Base-by-base conservation (phyloP, 2,113 vertebrate genomes). In the Chascanopsetta lugubris region DNA sequence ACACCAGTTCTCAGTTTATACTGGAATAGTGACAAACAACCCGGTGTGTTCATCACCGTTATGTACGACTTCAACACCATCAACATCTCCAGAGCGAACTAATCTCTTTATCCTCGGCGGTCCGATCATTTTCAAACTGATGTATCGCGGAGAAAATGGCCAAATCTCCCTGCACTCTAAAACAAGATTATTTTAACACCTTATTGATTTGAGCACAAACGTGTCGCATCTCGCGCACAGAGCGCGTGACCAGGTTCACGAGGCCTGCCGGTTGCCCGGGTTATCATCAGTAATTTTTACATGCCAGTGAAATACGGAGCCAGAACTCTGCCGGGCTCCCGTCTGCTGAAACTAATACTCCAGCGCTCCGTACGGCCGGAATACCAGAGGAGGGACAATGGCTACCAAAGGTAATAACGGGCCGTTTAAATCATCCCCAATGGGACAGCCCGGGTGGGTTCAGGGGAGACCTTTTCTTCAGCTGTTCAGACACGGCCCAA, bases 391-490 rank as follows among this genome's bases (percentile, higher is more conserved):
- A 84, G 87, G 76, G 63, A 82, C 83, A 87, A 84, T 73, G 72
- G 65, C 74, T 78, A 71, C 67, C 71, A 91, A 87, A 89, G 82
- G 79, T 86, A 92, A 90, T 92, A 92, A 88, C 26, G 54, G 46
- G 47, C 60, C 75, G 61, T 86, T 91, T 93, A 92, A 93, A 93
- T 93, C 93, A 93, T 75, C 38, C 29, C 40, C 70, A 89, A 89
- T 76, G 83, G 79, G 91, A 90, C 91, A 89, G 89, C 75, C 75
- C 82, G 60, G 75, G 69, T 84, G 85, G 83, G 82, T 61, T 71
- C 73, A 61, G 68, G 42, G 66, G 69, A 68, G 72, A 84, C 77
- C 85, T 83, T 87, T 88, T 88, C 80, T 80, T 83, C 34, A 43
- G 69, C 67, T 51, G 71, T 82, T 70, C 77, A 78, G 79, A 83